These are phyloP conservation scores for Atrichornis clamosus DNA, from an alignment of 2,113 vertebrate species.

Conservation along the genomic window DNA sequence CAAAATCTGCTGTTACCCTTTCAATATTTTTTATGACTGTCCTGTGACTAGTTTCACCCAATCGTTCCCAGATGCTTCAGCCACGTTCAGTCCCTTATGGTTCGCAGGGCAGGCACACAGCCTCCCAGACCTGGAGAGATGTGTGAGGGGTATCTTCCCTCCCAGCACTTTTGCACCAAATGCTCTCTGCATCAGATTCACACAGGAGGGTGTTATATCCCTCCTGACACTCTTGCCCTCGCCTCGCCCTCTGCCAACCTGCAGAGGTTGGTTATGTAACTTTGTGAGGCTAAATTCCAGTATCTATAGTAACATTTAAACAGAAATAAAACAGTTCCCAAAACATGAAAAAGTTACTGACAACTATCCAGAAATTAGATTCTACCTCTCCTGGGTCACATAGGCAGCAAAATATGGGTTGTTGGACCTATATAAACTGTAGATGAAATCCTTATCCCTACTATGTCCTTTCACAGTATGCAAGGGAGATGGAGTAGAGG, in stretches of 20 bases:
- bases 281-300: background rate
- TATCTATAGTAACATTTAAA: slow-evolving; percentile 61
- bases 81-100: background rate
- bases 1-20: background rate
- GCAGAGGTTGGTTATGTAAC: slow-evolving; percentile 19
- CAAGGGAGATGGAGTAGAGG: background rate
- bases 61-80: background rate
- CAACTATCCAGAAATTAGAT: slow-evolving; percentile 22
- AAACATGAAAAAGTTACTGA: slow-evolving; percentile 46
- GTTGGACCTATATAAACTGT: background rate
- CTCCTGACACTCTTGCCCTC: background rate
- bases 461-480: background rate
- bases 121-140: background rate
- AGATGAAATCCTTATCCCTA: background rate
- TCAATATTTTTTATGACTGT: background rate
- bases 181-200: background rate
- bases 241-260: too few species aligned
- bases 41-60: background rate
- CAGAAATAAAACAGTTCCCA: slow-evolving; percentile 49
- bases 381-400: background rate
- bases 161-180: accelerated
- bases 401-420: background rate
- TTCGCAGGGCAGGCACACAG: background rate
- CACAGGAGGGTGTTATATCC: background rate
- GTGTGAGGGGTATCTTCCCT: background rate